Conservation (phyloP, 2,888 invertebrate species). For the Germaria angustata region DNA sequence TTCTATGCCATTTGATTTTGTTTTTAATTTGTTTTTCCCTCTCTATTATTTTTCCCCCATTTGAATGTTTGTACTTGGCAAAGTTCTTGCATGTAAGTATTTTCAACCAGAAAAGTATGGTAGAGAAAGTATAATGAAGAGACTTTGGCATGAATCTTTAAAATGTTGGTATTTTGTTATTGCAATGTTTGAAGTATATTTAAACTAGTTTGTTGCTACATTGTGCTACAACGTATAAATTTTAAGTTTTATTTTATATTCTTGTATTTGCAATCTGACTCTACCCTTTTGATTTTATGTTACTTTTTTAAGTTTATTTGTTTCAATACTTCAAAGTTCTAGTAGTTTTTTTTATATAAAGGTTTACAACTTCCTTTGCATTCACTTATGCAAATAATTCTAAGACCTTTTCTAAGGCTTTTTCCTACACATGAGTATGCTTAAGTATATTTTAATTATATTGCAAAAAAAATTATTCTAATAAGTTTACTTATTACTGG, state of each 20-base stretch:
- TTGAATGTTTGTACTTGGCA: slow-evolving; percentile 43
- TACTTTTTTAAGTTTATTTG: background rate
- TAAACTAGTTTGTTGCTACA: slow-evolving; percentile 46
- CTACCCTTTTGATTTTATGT: background rate
- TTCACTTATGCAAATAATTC: no score
- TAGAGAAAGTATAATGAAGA: background rate
- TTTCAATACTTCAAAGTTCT: background rate
- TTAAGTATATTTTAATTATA: no score
- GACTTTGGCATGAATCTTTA: slow-evolving; percentile 46
- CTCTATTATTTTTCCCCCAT: background rate
- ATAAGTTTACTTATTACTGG: no score
- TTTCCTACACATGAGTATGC: no score
- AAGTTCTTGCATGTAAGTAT: slow-evolving; percentile 16
- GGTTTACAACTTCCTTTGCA: background rate
- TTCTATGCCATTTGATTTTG: slow-evolving; percentile 2
- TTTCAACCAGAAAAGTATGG: slow-evolving; percentile 17
- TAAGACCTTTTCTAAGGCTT: no score
- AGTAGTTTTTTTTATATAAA: background rate
- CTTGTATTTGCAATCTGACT: background rate
- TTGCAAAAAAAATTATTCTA: no score
- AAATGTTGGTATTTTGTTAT: slow-evolving; percentile 4
- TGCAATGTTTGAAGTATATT: slow-evolving; percentile 32
- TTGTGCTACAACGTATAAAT: slow-evolving; percentile 18
- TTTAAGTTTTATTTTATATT: background rate
- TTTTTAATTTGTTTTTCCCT: slow-evolving; percentile 1